phyloP scores from a whole-genome alignment of 2,888 invertebrate genomes.

The Apotomis betuletana region DNA sequence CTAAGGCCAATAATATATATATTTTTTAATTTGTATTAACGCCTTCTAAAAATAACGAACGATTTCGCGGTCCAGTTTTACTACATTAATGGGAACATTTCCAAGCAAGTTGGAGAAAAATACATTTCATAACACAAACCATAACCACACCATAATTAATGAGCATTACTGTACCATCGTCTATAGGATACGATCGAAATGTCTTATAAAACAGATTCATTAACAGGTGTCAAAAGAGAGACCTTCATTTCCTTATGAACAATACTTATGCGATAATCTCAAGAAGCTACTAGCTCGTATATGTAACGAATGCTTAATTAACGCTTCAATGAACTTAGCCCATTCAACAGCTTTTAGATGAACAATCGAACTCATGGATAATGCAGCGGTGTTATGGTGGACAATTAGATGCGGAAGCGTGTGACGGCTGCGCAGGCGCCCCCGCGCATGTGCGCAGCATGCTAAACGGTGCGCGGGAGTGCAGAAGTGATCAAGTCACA shows the following conservation, averaged over 20 bases:
- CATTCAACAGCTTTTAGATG: slow-evolving; percentile 23
- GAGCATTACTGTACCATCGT: too few species aligned
- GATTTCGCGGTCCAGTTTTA: too few species aligned
- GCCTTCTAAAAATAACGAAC: too few species aligned
- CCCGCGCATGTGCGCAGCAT: slow-evolving; percentile 46
- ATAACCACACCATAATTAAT: too few species aligned
- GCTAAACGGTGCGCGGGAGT: slow-evolving; percentile 33
- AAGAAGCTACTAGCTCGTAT: neutral
- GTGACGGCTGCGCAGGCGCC: slow-evolving; percentile 44
- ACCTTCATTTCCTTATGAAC: neutral
- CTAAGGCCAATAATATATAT: too few species aligned
- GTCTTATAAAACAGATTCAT: too few species aligned
- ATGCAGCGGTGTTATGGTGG: slow-evolving; percentile 28
- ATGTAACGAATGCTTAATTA: slow-evolving; percentile 20
- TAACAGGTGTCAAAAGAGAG: too few species aligned
- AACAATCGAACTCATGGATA: slow-evolving; percentile 29
- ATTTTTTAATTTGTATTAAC: too few species aligned
- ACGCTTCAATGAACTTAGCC: slow-evolving; percentile 19
- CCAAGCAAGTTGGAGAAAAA: too few species aligned
- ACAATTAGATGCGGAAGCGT: slow-evolving; percentile 41
- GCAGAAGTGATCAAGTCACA: slow-evolving; percentile 19
- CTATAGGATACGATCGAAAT: too few species aligned
- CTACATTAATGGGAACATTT: too few species aligned
- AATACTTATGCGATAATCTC: neutral
- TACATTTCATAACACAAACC: too few species aligned